Percentiles rank a stretch among this genome's conserved stretches.
Evolutionary conservation across 2,797 vertebrate genomes (phyloP).

Genomic region (Harpagifer antarcticus): DNA sequence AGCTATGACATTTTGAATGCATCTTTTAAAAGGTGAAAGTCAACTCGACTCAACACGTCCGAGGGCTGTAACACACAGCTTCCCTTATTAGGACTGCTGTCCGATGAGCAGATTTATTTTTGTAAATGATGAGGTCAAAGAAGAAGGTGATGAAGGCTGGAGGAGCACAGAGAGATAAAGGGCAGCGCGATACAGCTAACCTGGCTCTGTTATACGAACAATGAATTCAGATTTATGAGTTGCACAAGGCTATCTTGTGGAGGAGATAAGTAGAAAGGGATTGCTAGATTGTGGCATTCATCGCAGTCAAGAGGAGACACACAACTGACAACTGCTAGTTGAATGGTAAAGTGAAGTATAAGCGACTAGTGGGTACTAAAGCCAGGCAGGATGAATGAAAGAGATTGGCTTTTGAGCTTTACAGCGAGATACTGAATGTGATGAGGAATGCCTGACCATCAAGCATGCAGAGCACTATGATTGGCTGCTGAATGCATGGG

Average conservation of each 20-base stretch:
- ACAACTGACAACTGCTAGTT: conserved; percentile 4
- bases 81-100: conserved; percentile 45
- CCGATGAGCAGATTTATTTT: conserved; percentile 67
- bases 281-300: conserved; percentile 18
- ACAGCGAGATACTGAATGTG: conserved; percentile 9
- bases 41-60: conserved; percentile 52
- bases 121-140: conserved; percentile 69
- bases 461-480: conserved; percentile 18
- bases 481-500: conserved; percentile 21
- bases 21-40: conserved; percentile 74
- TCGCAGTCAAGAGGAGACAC: background rate
- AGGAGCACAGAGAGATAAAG: conserved; percentile 45
- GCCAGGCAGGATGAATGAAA: conserved; percentile 28
- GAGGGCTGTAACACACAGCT: conserved; percentile 34
- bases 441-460: conserved; percentile 23
- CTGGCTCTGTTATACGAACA: conserved; percentile 37
- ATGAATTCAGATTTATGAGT: conserved; percentile 59
- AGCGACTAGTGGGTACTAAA: conserved; percentile 20
- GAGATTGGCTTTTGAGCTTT: conserved; percentile 46
- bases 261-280: conserved; percentile 44
- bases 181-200: conserved; percentile 21
- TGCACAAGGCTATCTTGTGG: conserved; percentile 47
- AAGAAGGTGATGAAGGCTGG: conserved; percentile 48
- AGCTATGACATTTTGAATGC: conserved; percentile 70
- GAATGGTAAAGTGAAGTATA: conserved; percentile 30